These are phyloP conservation scores for Dipodomys stephensi DNA, from an alignment of 2,113 vertebrate species.

Conservation along the genomic window DNA sequence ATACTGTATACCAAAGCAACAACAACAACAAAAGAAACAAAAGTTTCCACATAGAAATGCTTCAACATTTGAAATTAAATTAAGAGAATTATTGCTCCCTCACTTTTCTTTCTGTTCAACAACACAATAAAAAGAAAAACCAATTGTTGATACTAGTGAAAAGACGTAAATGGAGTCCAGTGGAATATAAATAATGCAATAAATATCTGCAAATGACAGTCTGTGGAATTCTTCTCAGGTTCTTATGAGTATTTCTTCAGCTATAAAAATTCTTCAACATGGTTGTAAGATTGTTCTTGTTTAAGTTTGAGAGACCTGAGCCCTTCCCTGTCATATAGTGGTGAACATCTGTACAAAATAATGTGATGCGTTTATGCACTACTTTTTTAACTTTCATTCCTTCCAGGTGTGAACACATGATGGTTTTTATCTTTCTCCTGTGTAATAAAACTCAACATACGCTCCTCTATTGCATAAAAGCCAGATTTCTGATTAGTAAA, in stretches of 20 bases:
- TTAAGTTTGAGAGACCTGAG: not conserved
- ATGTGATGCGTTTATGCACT: not conserved
- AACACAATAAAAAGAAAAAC: not conserved
- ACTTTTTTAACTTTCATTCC: not conserved
- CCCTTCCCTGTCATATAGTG: not conserved
- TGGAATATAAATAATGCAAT: not conserved
- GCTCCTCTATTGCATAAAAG: not conserved
- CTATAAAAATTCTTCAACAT: not conserved
- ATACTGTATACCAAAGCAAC: not conserved
- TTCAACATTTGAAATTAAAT: constrained; percentile 3
- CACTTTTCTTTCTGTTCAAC: not conserved
- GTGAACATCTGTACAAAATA: not conserved
- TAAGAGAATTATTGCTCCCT: not conserved
- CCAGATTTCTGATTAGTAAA: not conserved
- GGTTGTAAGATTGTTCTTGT: not conserved
- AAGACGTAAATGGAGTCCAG: not conserved
- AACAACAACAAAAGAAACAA: not conserved
- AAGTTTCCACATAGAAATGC: not conserved
- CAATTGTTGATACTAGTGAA: not conserved
- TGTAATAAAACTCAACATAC: not conserved
- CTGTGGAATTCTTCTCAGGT: not conserved
- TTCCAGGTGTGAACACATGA: not conserved
- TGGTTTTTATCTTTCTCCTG: not conserved
- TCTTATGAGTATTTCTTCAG: not conserved
- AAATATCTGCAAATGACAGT: not conserved